Conservation (phyloP, 1,140 invertebrate species). For the Leucophenga varia region DNA sequence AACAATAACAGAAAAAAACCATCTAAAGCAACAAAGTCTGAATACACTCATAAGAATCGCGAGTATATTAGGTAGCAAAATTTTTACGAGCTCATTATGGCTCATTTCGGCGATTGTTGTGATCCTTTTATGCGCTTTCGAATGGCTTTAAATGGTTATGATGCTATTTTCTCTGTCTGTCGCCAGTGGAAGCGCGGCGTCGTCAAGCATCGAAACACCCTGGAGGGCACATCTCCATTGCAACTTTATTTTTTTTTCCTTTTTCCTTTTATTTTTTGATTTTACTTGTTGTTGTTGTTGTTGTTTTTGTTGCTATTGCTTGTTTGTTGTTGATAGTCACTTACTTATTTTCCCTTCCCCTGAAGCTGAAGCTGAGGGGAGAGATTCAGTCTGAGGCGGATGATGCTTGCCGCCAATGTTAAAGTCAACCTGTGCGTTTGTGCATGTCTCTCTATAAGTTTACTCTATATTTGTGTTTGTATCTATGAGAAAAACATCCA, state of each 20-base stretch:
- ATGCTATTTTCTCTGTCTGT: slow-evolving; percentile 55
- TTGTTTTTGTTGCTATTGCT: slow-evolving; percentile 17
- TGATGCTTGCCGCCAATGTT: no score
- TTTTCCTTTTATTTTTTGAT: slow-evolving; percentile 25
- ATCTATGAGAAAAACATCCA: slow-evolving; percentile 16
- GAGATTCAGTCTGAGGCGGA: no score
- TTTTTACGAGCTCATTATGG: slow-evolving; percentile 58
- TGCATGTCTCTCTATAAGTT: slow-evolving; percentile 23
- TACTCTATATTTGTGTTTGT: no score
- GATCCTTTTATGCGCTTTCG: slow-evolving; percentile 57
- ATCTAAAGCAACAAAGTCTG: slow-evolving; percentile 38
- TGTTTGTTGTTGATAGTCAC: slow-evolving; percentile 17
- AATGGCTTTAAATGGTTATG: slow-evolving; percentile 57
- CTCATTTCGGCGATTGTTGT: slow-evolving; percentile 57
- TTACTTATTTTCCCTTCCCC: no score
- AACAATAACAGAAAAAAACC: no score
- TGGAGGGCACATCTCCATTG: slow-evolving; percentile 25
- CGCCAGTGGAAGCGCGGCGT: slow-evolving; percentile 16
- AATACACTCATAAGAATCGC: slow-evolving; percentile 53
- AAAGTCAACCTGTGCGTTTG: background rate
- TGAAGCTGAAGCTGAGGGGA: no score
- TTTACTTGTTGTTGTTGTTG: slow-evolving; percentile 25
- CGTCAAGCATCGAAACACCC: slow-evolving; percentile 15
- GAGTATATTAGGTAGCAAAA: slow-evolving; percentile 58
- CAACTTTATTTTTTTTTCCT: slow-evolving; percentile 28